Base-by-base conservation (phyloP, 1,140 invertebrate genomes). In the Bradynema listronoti region DNA sequence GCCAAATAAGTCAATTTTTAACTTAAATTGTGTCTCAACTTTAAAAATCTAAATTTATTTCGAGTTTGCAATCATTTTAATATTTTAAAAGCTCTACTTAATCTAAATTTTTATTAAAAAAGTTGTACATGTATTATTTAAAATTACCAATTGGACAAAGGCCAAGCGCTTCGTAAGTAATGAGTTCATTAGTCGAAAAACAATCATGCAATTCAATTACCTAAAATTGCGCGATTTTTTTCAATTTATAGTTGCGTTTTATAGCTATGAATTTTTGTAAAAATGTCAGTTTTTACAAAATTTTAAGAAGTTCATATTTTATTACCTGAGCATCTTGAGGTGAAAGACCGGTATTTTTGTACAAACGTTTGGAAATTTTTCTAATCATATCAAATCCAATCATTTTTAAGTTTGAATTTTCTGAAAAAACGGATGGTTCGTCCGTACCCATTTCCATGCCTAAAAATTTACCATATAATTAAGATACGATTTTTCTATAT, bases 121-220 rank as follows among this genome's bases (percentile, higher is more conserved):
- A n/a, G 1, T 25, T 47, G 3, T 3, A 9, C 27, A 3, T 7
- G 1, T 19, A n/a, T n/a, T n/a, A 11, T n/a, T 49, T 50, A 5
- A 51, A 54, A n/a, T 56, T 43, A 53, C 60, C 94, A 63, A 86
- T 85, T 4, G 84, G 83, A 80, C 94, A 98, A 0, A 98, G 80
- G 22, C 93, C 91, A 16, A 98, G 82, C 1, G 91, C 91, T 83
- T 98, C 93, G 73, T 99, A 99, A 2, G 91, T 94, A 5, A 99
- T 88, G 29, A 99, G 80, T 76, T 99, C 94, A 81, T 98, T 99
- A 4, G 89, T 86, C 4, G 92, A 92, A 81, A 99, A 99, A 80
- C 94, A 98, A 78, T 99, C 94, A 73, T 99, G 94, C n/a, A 97
- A 82, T 79, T 99, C 94, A n/a, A 98, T 84, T 0, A 98, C 92